Evolutionary conservation across 2,888 invertebrate species (phyloP), one percentile per base, ranked within the genome.

Genomic region (Torymus aiolomorphi): DNA sequence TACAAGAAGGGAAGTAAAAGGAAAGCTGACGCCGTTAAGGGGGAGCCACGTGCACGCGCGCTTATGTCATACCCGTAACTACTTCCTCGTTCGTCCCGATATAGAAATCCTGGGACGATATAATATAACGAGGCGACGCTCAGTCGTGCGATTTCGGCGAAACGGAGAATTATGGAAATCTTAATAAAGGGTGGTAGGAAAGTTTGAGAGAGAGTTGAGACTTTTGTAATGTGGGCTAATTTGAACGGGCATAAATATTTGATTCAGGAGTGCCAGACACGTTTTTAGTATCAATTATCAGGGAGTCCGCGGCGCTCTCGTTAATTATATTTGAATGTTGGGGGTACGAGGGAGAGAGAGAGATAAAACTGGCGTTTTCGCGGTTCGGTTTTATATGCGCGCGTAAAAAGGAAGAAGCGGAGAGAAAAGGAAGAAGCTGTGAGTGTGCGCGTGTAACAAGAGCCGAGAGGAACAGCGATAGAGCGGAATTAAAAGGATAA

Each of bases 91-190:
- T 51, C 31, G 31, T 31, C 71, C 20, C 59, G 71, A 71, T 71
- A 71, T 61, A 71, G 59, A 71, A 61, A 20, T n/a, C 16, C 10
- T n/a, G n/a, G 42, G n/a, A 8, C 71, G 71, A 66, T 54, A 66
- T 52, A 12, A 57, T 13, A 61, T 57, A 67, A 54, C 24, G 56
- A 13, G 56, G 20, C 31, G 31, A 31, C 8, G 31, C 31, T 5
- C 31, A 31, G 31, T 12, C 18, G 54, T 11, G 49, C 18, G 18
- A 61, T 52, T 59, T 69, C 69, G 73, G 67, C 42, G 51, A 78
- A 72, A 54, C 49, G 62, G 62, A 63, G 70, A 75, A 75, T 79
- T 79, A 79, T 79, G 79, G 70, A 76, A 80, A 80, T 76, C 51
- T 71, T 75, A 75, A 76, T 80, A 71, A 16, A 65, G n/a, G 11